Conservation (phyloP, 2,797 vertebrate genomes). For the Avahi laniger region DNA sequence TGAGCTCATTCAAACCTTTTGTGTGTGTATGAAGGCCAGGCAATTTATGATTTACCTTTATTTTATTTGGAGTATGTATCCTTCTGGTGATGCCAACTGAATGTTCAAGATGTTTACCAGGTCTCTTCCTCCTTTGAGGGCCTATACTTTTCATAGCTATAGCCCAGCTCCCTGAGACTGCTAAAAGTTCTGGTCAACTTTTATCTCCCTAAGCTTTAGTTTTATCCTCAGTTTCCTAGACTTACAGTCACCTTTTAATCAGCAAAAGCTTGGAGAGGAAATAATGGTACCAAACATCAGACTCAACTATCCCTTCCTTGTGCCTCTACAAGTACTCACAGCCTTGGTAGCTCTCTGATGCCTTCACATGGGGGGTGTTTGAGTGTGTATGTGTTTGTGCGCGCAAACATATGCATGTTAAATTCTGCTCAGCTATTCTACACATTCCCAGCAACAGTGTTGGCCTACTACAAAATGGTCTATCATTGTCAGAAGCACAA, state of each 20-base stretch:
- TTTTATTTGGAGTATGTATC: not conserved
- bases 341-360: not conserved
- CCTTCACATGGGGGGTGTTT: not conserved
- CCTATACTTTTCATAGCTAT: not conserved
- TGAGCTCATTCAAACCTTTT: not conserved
- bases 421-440: not conserved
- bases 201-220: not conserved
- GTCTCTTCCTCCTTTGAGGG: not conserved
- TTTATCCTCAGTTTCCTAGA: not conserved
- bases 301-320: not conserved
- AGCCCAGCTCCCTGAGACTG: not conserved
- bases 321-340: not conserved
- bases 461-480: not conserved
- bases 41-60: not conserved
- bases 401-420: not conserved
- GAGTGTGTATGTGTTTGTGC: not conserved
- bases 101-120: not conserved
- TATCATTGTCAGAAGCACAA: not conserved
- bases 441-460: not conserved
- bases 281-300: not conserved
- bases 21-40: not conserved
- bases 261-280: not conserved
- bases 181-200: not conserved
- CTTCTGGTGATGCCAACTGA: not conserved
- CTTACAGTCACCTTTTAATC: not conserved